Evolutionary conservation across 2,888 invertebrate species (phyloP).

Genomic region (Pristionchus fissidentatus): DNA sequence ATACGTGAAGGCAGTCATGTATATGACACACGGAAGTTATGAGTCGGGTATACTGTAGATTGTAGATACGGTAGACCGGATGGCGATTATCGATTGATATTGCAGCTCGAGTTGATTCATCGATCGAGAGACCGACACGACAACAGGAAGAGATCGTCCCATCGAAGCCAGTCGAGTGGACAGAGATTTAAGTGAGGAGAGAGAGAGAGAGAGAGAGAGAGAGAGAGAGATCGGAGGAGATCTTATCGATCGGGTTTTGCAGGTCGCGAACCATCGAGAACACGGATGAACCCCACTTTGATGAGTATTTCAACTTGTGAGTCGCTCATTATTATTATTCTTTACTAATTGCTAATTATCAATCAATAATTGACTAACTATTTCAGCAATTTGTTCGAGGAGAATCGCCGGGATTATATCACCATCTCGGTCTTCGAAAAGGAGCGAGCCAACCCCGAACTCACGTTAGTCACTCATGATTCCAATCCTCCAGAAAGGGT

Average conservation of each 20-base stretch:
- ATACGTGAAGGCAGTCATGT: too few relatives aligned
- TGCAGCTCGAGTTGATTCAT: slow-evolving; percentile 26
- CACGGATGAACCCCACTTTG: slow-evolving; percentile 2
- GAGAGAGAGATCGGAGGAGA: background rate
- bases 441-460: background rate
- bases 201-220: background rate
- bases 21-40: too few relatives aligned
- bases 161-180: background rate
- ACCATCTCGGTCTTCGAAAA: slow-evolving; percentile 28
- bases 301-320: slow-evolving; percentile 23
- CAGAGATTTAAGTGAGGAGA: background rate
- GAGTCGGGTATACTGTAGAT: too few relatives aligned
- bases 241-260: background rate
- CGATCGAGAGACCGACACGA: background rate
- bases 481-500: too few relatives aligned
- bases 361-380: too few relatives aligned
- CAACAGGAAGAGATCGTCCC: slow-evolving; percentile 6
- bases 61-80: too few relatives aligned
- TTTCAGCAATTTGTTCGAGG: background rate
- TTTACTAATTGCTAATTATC: too few relatives aligned
- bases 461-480: too few relatives aligned
- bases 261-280: slow-evolving; percentile 19
- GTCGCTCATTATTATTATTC: background rate
- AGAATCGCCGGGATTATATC: background rate
- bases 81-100: background rate